Base-by-base conservation (phyloP, 2,113 vertebrate species). In the Opisthocomus hoazin region DNA sequence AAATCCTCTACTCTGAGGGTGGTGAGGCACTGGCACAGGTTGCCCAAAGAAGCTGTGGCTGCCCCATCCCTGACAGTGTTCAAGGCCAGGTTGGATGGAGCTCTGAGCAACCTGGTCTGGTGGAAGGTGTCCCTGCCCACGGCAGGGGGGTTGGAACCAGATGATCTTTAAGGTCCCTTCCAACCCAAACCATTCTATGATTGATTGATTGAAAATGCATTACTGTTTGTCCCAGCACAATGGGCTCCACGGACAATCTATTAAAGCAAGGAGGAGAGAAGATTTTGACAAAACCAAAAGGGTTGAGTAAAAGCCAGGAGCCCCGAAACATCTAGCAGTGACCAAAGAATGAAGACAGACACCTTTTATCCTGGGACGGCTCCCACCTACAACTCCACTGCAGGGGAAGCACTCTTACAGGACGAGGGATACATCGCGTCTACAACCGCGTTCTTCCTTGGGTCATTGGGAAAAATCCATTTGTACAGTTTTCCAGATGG, bases 351-450 rank as follows among this genome's bases (percentile, higher is more conserved):
- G 36, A 37, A 56, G 61, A 61, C 3, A 83, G 75, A 10, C 24
- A 79, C 22, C 29, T 93, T 71, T 65, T 41, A 45, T 30, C n/a
- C 27, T 68, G 29, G 27, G 3, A 86, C 34, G 43, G 19, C 37
- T 82, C 45, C 70, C n/a, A 14, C 7, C n/a, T 36, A 51, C 6
- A 86, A 22, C 20, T 36, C 48, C 51, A 63, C 29, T 43, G 50
- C 76, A 64, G 45, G 87, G 46, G 41, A 58, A 70, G 43, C 30
- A 29, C 39, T 34, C 41, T 73, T 66, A 46, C 45, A 86, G 34
- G 23, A 36, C 1, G 3, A 69, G 0, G 0, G 18, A 9, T 32
- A 41, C 3, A 4, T 21, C 60, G 37, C 12, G 68, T 10, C 15
- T 46, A 69, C 19, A 86, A 46, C 32, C 75, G 17, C 23, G n/a